Base-by-base conservation (phyloP, 1,140 invertebrate genomes). In the Drosophila athabasca region DNA sequence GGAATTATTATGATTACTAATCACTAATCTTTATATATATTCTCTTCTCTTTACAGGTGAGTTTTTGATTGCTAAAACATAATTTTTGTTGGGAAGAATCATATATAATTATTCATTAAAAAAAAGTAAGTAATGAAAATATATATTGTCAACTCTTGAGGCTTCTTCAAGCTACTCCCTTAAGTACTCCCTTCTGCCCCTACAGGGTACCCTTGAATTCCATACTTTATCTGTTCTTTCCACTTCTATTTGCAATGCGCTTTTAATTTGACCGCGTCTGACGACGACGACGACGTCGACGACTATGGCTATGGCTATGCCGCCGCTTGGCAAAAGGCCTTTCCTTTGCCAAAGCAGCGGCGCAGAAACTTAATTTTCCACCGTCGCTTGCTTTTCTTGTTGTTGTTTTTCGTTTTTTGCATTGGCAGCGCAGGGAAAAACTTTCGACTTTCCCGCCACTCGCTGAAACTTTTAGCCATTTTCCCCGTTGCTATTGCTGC, bases 221-320 rank as follows among this genome's bases (percentile, higher is more conserved):
- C 31, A 35, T 3, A 35, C 9, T 3, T 11, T 13, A 13, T 13
- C 35, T 13, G 35, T 11, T 4, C 35, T 39, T 39, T 13, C 1
- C 1, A 13, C 1, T 17, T 4, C 31, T 48, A 48, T 69, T 81
- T 59, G 69, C 79, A 74, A 78, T 78, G 74, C 69, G 61, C 69
- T 83, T 82, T 82, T 83, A 82, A 82, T 82, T 82, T 82, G 79
- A 75, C 73, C 78, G 72, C 78, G 72, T 81, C 78, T 81, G 72
- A 67, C 43, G 41, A 19, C 24, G 53, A 54, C 50, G 6, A 29
- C 68, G 57, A 54, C 39, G 48, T 3, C 9, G 6, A 7, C 6
- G 29, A 1, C 29, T 19, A 1, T 19, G 17, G 29, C 31, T 9
- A 66, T 50, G 46, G 61, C 6, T 24, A 31, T 9, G 35, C 11